These are phyloP conservation scores for Crotalus horridus DNA, from an alignment of 2,113 vertebrate genomes.

Conservation along the genomic window DNA sequence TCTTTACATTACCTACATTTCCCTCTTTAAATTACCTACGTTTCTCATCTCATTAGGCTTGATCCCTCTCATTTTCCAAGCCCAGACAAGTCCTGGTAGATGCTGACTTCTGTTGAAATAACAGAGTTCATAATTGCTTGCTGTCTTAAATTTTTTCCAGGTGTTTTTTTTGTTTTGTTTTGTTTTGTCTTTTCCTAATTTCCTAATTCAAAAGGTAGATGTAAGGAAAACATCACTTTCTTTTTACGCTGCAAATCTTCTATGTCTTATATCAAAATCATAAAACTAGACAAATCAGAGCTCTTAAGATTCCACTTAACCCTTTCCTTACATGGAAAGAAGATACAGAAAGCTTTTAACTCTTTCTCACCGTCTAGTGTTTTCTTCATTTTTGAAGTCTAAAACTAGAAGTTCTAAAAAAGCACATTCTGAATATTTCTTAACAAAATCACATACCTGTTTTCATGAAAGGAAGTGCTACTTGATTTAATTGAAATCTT, in stretches of 20 bases:
- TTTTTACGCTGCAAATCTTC: neutral
- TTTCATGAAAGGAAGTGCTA: neutral
- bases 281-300: neutral
- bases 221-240: neutral
- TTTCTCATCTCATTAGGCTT: neutral
- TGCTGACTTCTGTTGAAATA: neutral
- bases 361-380: neutral
- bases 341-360: neutral
- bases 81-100: neutral
- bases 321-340: neutral
- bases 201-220: neutral
- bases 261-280: neutral
- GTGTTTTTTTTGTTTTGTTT: neutral
- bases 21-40: neutral
- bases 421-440: neutral
- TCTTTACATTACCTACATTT: neutral
- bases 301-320: neutral
- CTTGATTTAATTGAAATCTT: neutral
- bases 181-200: slow-evolving; percentile 20
- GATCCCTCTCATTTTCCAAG: neutral
- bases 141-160: slow-evolving; percentile 25
- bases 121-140: slow-evolving; percentile 31
- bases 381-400: neutral
- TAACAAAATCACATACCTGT: neutral
- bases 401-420: neutral